Conservation (phyloP, 1,140 invertebrate species). For the Drosophila elegans region DNA sequence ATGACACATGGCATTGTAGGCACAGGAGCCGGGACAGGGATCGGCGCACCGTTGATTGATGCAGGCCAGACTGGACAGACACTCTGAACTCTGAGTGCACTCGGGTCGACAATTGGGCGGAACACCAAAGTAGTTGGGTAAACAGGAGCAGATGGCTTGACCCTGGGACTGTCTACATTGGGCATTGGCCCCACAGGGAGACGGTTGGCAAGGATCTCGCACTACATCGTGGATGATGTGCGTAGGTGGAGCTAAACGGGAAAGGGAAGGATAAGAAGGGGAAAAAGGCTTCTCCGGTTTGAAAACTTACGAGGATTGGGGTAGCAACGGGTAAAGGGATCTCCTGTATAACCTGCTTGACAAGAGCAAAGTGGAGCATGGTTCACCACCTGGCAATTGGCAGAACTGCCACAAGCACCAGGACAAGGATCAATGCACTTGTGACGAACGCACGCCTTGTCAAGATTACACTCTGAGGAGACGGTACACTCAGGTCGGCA, state of each 20-base stretch:
- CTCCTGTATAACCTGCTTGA: constrained; percentile 87
- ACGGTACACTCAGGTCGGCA: constrained; percentile 89
- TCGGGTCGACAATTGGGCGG: constrained; percentile 88
- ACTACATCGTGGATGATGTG: constrained; percentile 83
- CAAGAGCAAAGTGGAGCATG: constrained; percentile 88
- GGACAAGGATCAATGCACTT: constrained; percentile 91
- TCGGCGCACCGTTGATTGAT: constrained; percentile 87
- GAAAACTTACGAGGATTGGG: constrained; percentile 86
- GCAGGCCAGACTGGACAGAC: constrained; percentile 86
- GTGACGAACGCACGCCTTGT: constrained; percentile 88
- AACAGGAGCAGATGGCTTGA: constrained; percentile 86
- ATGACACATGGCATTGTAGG: constrained; percentile 88
- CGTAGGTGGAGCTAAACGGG: constrained; percentile 85
- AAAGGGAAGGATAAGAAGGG: constrained; percentile 1
- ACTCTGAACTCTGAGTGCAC: constrained; percentile 87
- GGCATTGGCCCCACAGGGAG: constrained; percentile 74
- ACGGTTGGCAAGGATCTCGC: constrained; percentile 86
- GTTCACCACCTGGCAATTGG: constrained; percentile 87
- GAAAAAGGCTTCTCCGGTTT: not conserved
- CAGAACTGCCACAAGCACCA: constrained; percentile 87
- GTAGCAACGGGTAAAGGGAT: constrained; percentile 88
- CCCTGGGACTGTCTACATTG: constrained; percentile 55
- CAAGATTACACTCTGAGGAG: constrained; percentile 88
- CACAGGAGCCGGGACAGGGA: constrained; percentile 87
- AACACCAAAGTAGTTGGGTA: constrained; percentile 85